Conservation (phyloP, 2,888 invertebrate species). For the Drosophila birchii region DNA sequence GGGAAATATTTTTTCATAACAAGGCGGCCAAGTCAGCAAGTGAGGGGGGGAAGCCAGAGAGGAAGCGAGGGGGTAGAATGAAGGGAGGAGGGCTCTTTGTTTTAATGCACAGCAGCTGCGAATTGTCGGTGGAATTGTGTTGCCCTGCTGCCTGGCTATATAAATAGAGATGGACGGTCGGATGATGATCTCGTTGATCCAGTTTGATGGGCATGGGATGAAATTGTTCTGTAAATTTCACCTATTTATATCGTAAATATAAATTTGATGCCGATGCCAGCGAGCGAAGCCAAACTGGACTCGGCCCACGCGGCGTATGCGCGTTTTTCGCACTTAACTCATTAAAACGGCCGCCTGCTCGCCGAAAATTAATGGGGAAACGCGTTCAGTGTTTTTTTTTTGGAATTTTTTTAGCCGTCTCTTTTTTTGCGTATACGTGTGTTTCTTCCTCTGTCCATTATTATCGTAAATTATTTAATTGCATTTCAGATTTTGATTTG, state of each 20-base stretch:
- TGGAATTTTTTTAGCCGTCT: slow-evolving; percentile 2
- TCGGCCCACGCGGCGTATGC: slow-evolving; percentile 59
- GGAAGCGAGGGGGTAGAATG: neutral
- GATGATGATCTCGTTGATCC: slow-evolving; percentile 45
- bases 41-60: neutral
- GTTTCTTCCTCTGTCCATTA: slow-evolving; percentile 21
- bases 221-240: slow-evolving; percentile 60
- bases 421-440: slow-evolving; percentile 10
- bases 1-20: slow-evolving; percentile 22
- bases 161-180: slow-evolving; percentile 36
- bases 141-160: slow-evolving; percentile 19
- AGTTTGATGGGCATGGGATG: slow-evolving; percentile 52
- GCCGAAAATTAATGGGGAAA: slow-evolving; percentile 48
- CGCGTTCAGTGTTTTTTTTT: slow-evolving; percentile 38
- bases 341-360: slow-evolving; percentile 55
- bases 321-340: slow-evolving; percentile 75
- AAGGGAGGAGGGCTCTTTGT: slow-evolving; percentile 5
- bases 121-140: slow-evolving; percentile 15
- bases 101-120: slow-evolving; percentile 29
- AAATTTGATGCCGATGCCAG: slow-evolving; percentile 27
- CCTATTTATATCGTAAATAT: slow-evolving; percentile 59
- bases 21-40: neutral
- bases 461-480: slow-evolving; percentile 59
- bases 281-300: slow-evolving; percentile 35
- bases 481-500: slow-evolving; percentile 49